These are phyloP conservation scores for Urocolius indicus DNA, from an alignment of 2,113 vertebrate species.

Conservation along the genomic window DNA sequence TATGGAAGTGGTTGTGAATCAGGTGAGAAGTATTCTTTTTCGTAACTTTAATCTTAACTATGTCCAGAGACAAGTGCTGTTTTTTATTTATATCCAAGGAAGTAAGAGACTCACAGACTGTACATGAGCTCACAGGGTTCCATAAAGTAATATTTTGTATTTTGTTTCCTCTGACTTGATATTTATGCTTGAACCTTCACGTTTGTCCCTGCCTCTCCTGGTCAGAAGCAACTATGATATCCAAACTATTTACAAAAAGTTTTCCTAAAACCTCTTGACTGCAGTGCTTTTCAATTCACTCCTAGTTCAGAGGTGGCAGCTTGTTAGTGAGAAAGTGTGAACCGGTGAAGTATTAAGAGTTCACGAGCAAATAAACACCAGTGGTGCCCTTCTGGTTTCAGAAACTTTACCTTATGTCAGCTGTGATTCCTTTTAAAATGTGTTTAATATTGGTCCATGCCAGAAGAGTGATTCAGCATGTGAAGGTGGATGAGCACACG, in stretches of 20 bases:
- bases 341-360: not conserved
- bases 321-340: not conserved
- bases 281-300: not conserved
- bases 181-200: not conserved
- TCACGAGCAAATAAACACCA: not conserved
- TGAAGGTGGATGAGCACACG: not conserved
- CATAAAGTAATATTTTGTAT: not conserved
- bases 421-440: not conserved
- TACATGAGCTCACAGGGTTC: not conserved
- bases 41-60: not conserved
- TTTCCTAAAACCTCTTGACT: not conserved
- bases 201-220: not conserved
- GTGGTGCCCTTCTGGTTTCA: not conserved
- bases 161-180: not conserved
- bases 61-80: not conserved
- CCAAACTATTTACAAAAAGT: not conserved
- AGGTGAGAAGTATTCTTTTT: slow-evolving; percentile 19
- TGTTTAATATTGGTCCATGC: fast-evolving
- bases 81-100: slow-evolving; percentile 15
- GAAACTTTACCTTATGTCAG: not conserved
- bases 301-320: not conserved
- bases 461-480: not conserved
- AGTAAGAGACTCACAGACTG: not conserved
- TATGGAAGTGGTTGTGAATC: not conserved
- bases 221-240: not conserved